Conservation (phyloP, 2,888 invertebrate species). For the Lingula anatina region DNA sequence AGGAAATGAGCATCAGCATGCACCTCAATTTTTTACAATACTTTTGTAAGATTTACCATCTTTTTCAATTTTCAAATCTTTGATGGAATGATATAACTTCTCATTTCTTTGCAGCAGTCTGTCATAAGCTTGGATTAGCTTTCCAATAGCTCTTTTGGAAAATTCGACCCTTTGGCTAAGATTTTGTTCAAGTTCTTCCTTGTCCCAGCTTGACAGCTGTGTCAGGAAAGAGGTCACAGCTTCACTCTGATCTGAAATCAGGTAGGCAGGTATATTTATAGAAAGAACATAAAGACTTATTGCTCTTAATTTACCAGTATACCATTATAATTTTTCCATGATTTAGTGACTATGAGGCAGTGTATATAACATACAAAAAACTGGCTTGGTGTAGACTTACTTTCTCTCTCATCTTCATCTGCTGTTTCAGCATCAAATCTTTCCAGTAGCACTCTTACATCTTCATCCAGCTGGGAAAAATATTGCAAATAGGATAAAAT, state of each 20-base stretch:
- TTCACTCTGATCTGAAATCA: conserved; percentile 80
- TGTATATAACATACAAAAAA: too few species aligned
- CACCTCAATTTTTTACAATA: too few species aligned
- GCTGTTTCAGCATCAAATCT: conserved; percentile 96
- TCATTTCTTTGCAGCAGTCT: conserved; percentile 92
- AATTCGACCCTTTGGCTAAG: conserved; percentile 90
- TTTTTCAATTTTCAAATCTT: conserved; percentile 11
- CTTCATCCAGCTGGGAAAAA: conserved; percentile 74
- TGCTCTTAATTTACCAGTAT: too few species aligned
- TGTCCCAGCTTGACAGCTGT: conserved; percentile 95
- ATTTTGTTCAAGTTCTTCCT: conserved; percentile 93
- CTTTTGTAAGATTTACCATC: neutral
- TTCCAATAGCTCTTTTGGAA: conserved; percentile 91
- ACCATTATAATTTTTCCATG: too few species aligned
- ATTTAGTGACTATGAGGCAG: too few species aligned
- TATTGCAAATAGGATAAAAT: neutral
- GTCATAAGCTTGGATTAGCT: conserved; percentile 94
- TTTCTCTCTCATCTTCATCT: conserved; percentile 91
- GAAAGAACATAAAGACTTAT: too few species aligned
- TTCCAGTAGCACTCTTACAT: conserved; percentile 87
- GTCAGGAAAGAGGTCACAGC: conserved; percentile 88
- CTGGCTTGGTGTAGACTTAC: conserved; percentile 61
- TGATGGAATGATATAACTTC: conserved; percentile 79
- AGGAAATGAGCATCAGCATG: too few species aligned
- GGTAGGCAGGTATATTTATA: too few species aligned